Percentiles rank a stretch among this genome's conserved stretches.
Evolutionary conservation across 2,113 vertebrate species (phyloP).

Genomic region (Silurus glanis): DNA sequence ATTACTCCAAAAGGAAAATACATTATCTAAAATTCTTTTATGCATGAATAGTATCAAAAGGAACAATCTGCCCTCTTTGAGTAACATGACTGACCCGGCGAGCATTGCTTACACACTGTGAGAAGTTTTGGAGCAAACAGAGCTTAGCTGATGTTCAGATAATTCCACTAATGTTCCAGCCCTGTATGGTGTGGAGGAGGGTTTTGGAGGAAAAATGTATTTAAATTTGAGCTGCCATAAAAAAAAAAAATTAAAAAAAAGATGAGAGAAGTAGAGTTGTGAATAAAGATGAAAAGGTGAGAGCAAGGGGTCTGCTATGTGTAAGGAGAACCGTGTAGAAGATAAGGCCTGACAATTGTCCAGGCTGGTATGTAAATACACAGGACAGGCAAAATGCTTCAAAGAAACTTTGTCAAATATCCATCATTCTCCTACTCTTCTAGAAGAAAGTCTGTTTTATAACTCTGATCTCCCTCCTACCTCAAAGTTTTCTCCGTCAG

Average conservation of each 20-base stretch:
- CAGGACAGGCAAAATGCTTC: constrained; percentile 11
- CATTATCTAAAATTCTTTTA: not conserved
- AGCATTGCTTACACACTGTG: constrained; percentile 18
- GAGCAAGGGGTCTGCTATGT: not conserved
- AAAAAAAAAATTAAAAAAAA: not conserved
- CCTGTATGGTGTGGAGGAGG: constrained; percentile 10
- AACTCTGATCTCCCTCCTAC: not conserved
- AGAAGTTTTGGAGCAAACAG: constrained; percentile 13
- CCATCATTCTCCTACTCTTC: not conserved
- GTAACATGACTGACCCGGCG: not conserved
- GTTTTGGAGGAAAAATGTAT: not conserved
- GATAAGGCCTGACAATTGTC: constrained; percentile 31
- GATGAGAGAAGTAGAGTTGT: constrained; percentile 17
- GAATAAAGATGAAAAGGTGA: constrained; percentile 20
- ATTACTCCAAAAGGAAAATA: not conserved
- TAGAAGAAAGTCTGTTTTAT: constrained; percentile 1
- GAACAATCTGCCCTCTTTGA: constrained; percentile 15
- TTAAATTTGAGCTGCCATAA: constrained; percentile 24
- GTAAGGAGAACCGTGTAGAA: constrained; percentile 3
- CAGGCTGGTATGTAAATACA: constrained; percentile 48
- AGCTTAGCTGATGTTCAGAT: not conserved
- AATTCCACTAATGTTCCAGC: not conserved
- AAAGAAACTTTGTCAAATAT: constrained; percentile 16
- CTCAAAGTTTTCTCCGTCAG: not conserved
- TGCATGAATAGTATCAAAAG: constrained; percentile 10